Conservation (phyloP, 2,888 invertebrate genomes). For the Drosophila algonquin region DNA sequence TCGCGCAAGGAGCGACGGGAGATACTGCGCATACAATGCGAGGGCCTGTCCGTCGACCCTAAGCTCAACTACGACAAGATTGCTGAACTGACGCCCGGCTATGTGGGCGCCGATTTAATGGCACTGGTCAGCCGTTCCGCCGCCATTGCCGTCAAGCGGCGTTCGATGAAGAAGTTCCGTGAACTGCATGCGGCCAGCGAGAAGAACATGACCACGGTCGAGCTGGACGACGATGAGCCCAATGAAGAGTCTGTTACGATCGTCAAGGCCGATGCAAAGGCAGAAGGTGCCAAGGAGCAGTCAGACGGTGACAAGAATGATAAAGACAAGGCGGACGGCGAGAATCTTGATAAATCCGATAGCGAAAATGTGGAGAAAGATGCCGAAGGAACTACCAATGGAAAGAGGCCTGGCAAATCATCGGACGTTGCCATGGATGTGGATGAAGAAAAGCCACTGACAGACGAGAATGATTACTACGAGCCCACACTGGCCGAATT, state of each 20-base stretch:
- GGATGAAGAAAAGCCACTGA: slow-evolving; percentile 72
- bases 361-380: background rate
- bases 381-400: slow-evolving; percentile 32
- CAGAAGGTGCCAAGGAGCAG: slow-evolving; percentile 12
- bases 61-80: slow-evolving; percentile 90
- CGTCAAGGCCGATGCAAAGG: slow-evolving; percentile 18
- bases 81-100: slow-evolving; percentile 96
- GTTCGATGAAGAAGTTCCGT: slow-evolving; percentile 80
- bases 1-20: slow-evolving; percentile 91
- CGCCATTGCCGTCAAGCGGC: slow-evolving; percentile 91
- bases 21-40: slow-evolving; percentile 90
- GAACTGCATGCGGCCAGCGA: slow-evolving; percentile 77
- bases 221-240: slow-evolving; percentile 80
- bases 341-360: background rate
- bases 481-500: slow-evolving; percentile 85
- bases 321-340: background rate
- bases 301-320: background rate
- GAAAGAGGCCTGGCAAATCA: slow-evolving; percentile 16
- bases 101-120: slow-evolving; percentile 96
- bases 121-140: slow-evolving; percentile 94
- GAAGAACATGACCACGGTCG: slow-evolving; percentile 82
- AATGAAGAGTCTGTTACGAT: slow-evolving; percentile 50
- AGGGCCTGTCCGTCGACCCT: slow-evolving; percentile 88
- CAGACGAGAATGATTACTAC: slow-evolving; percentile 53
- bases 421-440: slow-evolving; percentile 60